Conservation (phyloP, 2,113 vertebrate genomes). For the Ophiodon elongatus region DNA sequence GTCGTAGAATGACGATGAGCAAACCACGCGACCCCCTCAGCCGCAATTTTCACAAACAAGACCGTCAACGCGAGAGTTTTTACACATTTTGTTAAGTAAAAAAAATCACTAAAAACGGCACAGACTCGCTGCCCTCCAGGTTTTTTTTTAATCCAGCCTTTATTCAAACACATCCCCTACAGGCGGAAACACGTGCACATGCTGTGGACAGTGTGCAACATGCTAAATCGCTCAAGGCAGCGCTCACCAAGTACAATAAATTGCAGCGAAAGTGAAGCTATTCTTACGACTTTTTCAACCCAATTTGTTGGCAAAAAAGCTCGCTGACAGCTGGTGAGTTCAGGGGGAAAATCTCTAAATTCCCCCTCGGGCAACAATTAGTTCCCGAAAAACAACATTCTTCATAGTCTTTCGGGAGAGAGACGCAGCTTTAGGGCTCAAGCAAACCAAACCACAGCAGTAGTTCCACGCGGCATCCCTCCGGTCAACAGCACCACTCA, state of each 20-base stretch:
- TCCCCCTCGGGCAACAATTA: slow-evolving; percentile 56
- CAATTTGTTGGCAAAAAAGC: slow-evolving; percentile 37
- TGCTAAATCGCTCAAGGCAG: not conserved
- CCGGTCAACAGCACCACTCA: slow-evolving; percentile 6
- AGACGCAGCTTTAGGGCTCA: slow-evolving; percentile 33
- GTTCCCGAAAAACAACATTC: slow-evolving; percentile 33
- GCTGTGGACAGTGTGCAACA: not conserved
- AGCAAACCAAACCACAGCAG: slow-evolving; percentile 29
- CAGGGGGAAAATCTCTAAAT: slow-evolving; percentile 35
- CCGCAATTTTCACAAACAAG: not conserved
- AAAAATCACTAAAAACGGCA: not conserved
- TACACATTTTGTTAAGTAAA: not conserved
- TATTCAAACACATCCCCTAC: not conserved
- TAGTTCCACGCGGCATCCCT: slow-evolving; percentile 5
- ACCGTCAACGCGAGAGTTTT: not conserved
- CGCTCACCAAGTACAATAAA: slow-evolving; percentile 14
- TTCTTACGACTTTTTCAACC: slow-evolving; percentile 2
- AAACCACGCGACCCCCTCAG: not conserved
- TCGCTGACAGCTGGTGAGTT: slow-evolving; percentile 32
- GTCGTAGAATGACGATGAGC: not conserved
- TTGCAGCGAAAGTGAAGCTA: slow-evolving; percentile 11
- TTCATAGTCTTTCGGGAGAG: slow-evolving; percentile 11
- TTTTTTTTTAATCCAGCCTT: not conserved
- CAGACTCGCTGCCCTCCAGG: accelerated
- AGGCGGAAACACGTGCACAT: not conserved